These are phyloP conservation scores for Montipora cactus DNA, from an alignment of 64 coral and sea anemone species.

Conservation along the genomic window DNA sequence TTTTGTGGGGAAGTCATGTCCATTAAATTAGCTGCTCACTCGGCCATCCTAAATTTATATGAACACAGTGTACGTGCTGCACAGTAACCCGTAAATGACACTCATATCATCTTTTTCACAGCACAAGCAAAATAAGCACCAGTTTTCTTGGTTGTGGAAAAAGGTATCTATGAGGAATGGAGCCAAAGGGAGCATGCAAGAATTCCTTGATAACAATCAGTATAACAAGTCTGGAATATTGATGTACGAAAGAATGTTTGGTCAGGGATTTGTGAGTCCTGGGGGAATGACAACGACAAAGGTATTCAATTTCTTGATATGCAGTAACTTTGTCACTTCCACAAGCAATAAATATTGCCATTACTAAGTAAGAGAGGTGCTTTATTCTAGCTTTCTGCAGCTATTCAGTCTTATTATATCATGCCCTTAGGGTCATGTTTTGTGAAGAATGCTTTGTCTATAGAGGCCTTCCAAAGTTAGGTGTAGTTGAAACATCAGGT, in stretches of 20 bases:
- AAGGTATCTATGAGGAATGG: constrained; percentile 44
- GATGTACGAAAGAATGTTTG: constrained; percentile 94
- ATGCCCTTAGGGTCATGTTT: too few species aligned
- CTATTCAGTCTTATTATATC: too few species aligned
- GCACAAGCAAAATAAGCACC: constrained; percentile 90
- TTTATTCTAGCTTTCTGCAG: too few species aligned
- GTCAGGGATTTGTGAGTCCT: constrained; percentile 91
- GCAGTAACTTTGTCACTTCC: too few species aligned
- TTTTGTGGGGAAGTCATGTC: too few species aligned
- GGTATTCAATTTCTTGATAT: constrained; percentile 46
- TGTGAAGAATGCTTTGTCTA: too few species aligned
- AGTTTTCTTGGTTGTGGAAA: constrained; percentile 84
- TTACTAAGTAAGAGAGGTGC: too few species aligned
- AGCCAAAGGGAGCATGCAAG: constrained; percentile 66
- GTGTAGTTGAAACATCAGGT: too few species aligned
- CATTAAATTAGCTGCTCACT: too few species aligned
- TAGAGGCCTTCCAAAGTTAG: too few species aligned
- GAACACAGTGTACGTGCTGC: neutral
- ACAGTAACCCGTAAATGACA: too few species aligned
- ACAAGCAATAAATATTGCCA: too few species aligned
- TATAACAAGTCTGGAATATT: constrained; percentile 79
- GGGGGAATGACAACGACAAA: constrained; percentile 94
- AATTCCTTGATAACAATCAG: constrained; percentile 93
- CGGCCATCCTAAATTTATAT: neutral
- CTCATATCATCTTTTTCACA: constrained; percentile 3